These are phyloP conservation scores for Cerceris ruficornis DNA, from an alignment of 2,888 invertebrate species.

Conservation along the genomic window DNA sequence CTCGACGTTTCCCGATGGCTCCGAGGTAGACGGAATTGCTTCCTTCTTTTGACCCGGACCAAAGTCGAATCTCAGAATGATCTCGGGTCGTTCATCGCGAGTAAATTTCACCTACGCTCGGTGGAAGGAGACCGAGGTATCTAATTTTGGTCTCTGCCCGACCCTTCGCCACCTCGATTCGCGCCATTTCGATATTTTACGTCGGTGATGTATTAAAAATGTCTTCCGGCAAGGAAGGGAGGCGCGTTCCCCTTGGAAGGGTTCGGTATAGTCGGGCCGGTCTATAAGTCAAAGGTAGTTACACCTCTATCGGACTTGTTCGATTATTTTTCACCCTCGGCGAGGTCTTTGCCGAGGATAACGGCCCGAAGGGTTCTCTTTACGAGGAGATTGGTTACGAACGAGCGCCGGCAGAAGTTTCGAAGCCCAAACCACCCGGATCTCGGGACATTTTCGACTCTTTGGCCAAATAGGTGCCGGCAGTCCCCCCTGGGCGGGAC, in stretches of 20 bases:
- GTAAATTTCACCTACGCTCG: too few relatives aligned
- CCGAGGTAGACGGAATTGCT: conserved; percentile 16
- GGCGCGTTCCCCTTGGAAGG: background rate
- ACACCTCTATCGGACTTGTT: conserved; percentile 42
- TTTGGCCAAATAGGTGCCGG: conserved; percentile 3
- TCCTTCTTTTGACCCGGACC: too few relatives aligned
- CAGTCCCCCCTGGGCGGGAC: background rate
- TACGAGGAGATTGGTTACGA: conserved; percentile 58
- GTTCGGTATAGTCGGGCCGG: background rate
- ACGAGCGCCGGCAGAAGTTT: conserved; percentile 49
- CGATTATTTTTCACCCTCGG: conserved; percentile 61
- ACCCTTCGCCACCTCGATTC: too few relatives aligned
- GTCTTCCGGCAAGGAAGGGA: background rate
- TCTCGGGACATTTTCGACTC: conserved; percentile 52
- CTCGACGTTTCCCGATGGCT: conserved; percentile 3
- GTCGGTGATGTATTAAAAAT: background rate
- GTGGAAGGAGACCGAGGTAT: too few relatives aligned
- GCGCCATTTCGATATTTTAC: background rate
- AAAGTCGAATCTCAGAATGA: too few relatives aligned
- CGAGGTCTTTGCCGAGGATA: conserved; percentile 48
- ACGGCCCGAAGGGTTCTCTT: conserved; percentile 51
- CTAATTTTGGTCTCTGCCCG: too few relatives aligned
- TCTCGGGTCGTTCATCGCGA: too few relatives aligned
- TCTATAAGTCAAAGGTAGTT: conserved; percentile 54
- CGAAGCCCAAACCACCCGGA: conserved; percentile 55